These are phyloP conservation scores for Oligia fasciuncula DNA, from an alignment of 2,888 invertebrate species.

Conservation along the genomic window DNA sequence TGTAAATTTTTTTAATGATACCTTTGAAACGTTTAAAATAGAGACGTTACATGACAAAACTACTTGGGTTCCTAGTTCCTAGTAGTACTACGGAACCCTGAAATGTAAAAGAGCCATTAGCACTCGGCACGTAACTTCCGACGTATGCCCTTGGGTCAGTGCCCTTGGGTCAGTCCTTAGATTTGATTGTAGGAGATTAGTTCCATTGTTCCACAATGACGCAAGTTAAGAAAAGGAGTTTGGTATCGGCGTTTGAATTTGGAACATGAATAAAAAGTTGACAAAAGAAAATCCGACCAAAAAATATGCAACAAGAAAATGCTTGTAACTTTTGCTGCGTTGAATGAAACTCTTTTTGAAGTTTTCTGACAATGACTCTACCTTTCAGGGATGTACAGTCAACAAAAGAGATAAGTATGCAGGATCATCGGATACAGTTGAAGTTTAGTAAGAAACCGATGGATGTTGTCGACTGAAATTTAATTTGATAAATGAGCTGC, in stretches of 20 bases:
- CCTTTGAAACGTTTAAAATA: no score
- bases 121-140: conserved; percentile 70
- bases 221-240: conserved; percentile 29
- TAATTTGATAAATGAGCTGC: no score
- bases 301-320: neutral
- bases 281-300: neutral
- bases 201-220: conserved; percentile 40
- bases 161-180: conserved; percentile 67
- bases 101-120: conserved; percentile 69
- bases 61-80: neutral
- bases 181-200: conserved; percentile 56
- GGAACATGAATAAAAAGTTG: neutral
- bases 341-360: neutral
- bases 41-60: neutral
- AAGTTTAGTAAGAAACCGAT: no score
- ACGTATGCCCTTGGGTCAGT: conserved; percentile 66
- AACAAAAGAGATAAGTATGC: no score
- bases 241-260: conserved; percentile 7
- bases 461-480: no score
- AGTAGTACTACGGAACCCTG: conserved; percentile 21
- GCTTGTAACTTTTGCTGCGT: neutral
- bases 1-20: neutral
- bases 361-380: neutral
- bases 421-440: no score
- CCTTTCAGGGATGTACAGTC: no score